Conservation (phyloP, 2,797 vertebrate genomes). For the Nyctalus aviator region DNA sequence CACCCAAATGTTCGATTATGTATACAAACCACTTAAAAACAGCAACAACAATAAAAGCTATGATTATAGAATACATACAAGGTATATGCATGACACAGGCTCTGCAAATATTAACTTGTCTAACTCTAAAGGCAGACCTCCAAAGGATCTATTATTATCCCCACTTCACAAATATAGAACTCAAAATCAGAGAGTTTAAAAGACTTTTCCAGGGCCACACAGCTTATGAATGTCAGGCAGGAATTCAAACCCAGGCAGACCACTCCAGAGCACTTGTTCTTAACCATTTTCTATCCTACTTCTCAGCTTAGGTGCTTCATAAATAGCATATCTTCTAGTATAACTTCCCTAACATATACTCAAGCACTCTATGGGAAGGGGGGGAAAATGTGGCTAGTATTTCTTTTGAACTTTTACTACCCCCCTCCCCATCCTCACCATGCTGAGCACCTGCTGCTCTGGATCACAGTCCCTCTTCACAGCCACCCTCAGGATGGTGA, state of each 20-base stretch:
- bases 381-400: neutral
- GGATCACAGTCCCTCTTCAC: neutral
- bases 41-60: neutral
- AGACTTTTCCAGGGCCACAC: neutral
- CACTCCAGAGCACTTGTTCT: neutral
- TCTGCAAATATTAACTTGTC: neutral
- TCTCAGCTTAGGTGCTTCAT: neutral
- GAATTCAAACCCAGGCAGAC: neutral
- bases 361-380: neutral
- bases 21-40: neutral
- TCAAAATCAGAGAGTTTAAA: slow-evolving; percentile 4
- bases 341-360: neutral
- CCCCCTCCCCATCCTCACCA: accelerated
- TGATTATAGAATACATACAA: neutral
- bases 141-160: neutral
- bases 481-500: neutral
- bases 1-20: neutral
- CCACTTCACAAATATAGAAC: neutral
- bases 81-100: neutral
- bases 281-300: neutral
- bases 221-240: slow-evolving; percentile 17
- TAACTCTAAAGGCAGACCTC: neutral
- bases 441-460: neutral
- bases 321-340: neutral
- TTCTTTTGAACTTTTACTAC: neutral